Evolutionary conservation across 2,888 invertebrate species (phyloP), one percentile per base, ranked within the genome.

Genomic region (Trissolcus japonicus): DNA sequence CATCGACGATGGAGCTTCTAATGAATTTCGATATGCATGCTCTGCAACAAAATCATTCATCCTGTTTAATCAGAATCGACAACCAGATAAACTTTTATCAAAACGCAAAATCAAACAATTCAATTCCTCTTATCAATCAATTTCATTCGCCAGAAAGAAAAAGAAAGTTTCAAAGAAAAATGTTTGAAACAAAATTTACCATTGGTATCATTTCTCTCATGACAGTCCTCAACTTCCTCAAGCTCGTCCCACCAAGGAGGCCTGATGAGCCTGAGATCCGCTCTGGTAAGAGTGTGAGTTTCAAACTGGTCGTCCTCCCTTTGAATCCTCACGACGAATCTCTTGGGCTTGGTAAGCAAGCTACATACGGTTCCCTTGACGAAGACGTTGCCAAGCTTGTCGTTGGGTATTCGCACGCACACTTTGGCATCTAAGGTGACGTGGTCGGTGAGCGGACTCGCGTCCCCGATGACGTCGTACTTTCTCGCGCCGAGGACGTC

Each of bases 191-290:
- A 41, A 40, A n/a, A 57, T 57, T 51, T 73, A 73, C 72, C 72
- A 60, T 73, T 77, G 16, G 41, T 16, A 25, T 72, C 76, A 19
- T 62, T 76, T 50, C 90, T 79, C 88, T 91, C 78, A 86, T 90
- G 82, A 87, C 89, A 74, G 85, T 88, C 85, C 89, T 90, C 85
- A 89, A 85, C 75, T 88, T 94, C 95, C 84, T 95, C 96, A 73
- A 98, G 89, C 90, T 99, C 98, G 85, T 98, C 99, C 90, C 95
- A 96, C 98, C 99, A 99, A 0, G 98, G 99, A 14, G 98, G 97
- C 86, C 95, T 93, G 80, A 98, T 91, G 25, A 99, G 92, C 21
- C 99, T 92, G 74, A 99, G 91, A 88, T 98, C 97, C 4, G 98
- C 96, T 43, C 98, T 92, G 86, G 96, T 95, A 78, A 97, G 96